These are phyloP conservation scores for Brachirus orientalis DNA, from an alignment of 2,113 vertebrate species.

Conservation along the genomic window DNA sequence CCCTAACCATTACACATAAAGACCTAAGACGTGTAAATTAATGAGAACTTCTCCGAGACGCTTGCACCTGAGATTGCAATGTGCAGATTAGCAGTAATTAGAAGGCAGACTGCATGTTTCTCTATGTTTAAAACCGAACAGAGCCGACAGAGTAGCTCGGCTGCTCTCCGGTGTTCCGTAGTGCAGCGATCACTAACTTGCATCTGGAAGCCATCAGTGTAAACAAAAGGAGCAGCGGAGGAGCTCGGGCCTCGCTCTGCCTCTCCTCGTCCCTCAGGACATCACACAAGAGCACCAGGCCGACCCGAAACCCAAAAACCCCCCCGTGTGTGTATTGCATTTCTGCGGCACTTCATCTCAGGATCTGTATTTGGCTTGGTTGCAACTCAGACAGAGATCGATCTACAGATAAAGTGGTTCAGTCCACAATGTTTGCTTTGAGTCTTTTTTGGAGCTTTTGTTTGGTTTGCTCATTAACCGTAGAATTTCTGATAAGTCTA, in stretches of 20 bases:
- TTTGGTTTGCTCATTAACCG: slow-evolving; percentile 79
- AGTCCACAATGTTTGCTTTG: slow-evolving; percentile 64
- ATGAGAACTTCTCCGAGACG: too few relatives aligned
- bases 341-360: slow-evolving; percentile 80
- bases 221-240: slow-evolving; percentile 93
- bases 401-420: slow-evolving; percentile 72
- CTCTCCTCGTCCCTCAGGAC: slow-evolving; percentile 88
- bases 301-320: too few relatives aligned
- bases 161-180: slow-evolving; percentile 64
- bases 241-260: slow-evolving; percentile 84
- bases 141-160: slow-evolving; percentile 76
- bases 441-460: slow-evolving; percentile 67
- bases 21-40: not conserved
- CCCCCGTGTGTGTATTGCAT: too few relatives aligned
- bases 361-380: slow-evolving; percentile 89
- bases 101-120: slow-evolving; percentile 15
- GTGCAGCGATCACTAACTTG: slow-evolving; percentile 81
- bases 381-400: slow-evolving; percentile 65
- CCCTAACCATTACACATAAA: slow-evolving; percentile 38
- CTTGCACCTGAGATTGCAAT: too few relatives aligned
- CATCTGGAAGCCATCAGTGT: slow-evolving; percentile 97
- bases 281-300: slow-evolving; percentile 84
- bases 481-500: slow-evolving; percentile 74
- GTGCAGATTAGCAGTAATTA: slow-evolving; percentile 55
- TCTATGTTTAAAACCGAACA: not conserved